Percentiles rank a stretch among this genome's conserved stretches.
phyloP scores from a whole-genome alignment of 2,113 vertebrate genomes.

The Megaceryle maxima region DNA sequence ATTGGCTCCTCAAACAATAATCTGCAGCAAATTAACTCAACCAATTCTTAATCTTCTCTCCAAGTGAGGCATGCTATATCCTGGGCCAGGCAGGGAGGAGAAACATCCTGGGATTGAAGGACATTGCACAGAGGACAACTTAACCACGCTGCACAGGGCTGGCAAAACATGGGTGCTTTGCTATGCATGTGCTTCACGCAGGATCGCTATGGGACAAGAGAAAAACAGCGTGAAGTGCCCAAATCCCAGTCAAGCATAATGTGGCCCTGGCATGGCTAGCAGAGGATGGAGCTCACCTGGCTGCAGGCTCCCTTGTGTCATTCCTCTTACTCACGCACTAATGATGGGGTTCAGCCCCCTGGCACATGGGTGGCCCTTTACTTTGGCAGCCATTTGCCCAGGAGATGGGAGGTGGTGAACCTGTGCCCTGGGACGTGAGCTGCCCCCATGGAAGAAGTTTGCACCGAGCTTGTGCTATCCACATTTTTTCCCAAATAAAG shows the following conservation, averaged over 20 bases:
- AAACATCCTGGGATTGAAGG: background rate
- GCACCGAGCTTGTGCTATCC: background rate
- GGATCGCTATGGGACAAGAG: background rate
- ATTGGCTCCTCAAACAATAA: background rate
- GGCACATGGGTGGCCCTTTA: background rate
- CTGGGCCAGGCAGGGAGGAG: background rate
- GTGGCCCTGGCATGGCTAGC: background rate
- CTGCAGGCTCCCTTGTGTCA: background rate
- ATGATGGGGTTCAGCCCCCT: background rate
- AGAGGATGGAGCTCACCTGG: background rate
- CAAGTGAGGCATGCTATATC: background rate
- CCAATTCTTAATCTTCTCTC: background rate
- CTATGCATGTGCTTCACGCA: fast-evolving
- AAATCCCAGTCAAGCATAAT: background rate
- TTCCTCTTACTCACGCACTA: fast-evolving
- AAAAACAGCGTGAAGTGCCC: fast-evolving
- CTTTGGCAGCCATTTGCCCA: background rate
- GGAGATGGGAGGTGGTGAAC: background rate
- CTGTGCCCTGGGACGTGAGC: fast-evolving
- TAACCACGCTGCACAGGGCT: background rate
- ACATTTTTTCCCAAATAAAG: slow-evolving; percentile 55
- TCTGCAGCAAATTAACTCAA: slow-evolving; percentile 22
- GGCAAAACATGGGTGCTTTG: fast-evolving
- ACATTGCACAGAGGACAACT: background rate
- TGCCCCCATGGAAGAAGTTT: background rate